A percentile compares a stretch with the other conserved stretches of the same genome.
phyloP scores from a whole-genome alignment of 2,113 vertebrate genomes.

The Thryonomys swinderianus region DNA sequence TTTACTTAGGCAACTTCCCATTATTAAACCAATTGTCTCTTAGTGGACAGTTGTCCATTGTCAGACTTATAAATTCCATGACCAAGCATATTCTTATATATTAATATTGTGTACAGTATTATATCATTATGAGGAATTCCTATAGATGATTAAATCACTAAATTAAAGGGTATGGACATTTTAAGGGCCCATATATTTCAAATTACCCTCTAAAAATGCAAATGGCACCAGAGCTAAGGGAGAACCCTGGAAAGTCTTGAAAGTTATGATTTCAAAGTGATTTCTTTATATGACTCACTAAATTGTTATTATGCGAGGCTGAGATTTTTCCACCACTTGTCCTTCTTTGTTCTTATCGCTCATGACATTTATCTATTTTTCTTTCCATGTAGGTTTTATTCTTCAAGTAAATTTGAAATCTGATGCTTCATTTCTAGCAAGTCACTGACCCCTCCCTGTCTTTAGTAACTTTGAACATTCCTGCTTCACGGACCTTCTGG shows the following conservation, averaged over 20 bases:
- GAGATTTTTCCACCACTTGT: neutral
- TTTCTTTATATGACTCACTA: neutral
- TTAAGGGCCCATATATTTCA: constrained; percentile 31
- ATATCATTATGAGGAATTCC: constrained; percentile 13
- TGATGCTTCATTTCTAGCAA: neutral
- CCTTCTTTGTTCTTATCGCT: neutral
- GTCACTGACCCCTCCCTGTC: neutral
- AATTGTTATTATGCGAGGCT: neutral
- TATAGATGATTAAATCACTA: neutral
- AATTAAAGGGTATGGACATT: neutral
- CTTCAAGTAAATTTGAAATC: neutral
- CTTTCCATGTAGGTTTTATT: neutral
- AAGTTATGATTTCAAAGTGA: neutral
- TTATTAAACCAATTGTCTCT: constrained; percentile 40
- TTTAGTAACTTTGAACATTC: neutral
- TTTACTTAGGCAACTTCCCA: neutral
- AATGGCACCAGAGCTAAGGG: neutral
- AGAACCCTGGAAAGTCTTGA: neutral
- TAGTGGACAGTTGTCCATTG: neutral
- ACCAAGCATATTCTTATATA: neutral
- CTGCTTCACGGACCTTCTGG: neutral
- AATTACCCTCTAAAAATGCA: neutral
- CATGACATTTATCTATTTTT: neutral
- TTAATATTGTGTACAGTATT: neutral
- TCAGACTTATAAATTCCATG: neutral